Conservation (phyloP, 2,888 invertebrate species). For the Hymenopus coronatus region DNA sequence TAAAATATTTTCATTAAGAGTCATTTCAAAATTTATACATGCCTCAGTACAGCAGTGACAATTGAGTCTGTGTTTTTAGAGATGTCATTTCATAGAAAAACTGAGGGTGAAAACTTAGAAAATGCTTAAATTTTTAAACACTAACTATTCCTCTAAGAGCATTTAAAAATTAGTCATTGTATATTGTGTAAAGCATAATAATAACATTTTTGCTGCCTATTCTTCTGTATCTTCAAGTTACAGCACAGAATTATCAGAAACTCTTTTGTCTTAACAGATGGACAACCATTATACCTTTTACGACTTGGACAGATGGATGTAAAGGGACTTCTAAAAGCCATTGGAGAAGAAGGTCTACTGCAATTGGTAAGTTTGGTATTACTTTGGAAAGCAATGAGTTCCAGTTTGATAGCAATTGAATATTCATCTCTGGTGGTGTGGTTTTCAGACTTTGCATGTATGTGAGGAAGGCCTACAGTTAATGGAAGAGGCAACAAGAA, state of each 20-base stretch:
- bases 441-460: constrained; percentile 69
- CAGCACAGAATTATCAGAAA: background rate
- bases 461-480: constrained; percentile 88
- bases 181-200: too few relatives aligned
- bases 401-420: too few relatives aligned
- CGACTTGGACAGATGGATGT: constrained; percentile 93
- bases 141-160: too few relatives aligned
- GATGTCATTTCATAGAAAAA: too few relatives aligned
- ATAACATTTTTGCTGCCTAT: too few relatives aligned
- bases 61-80: too few relatives aligned
- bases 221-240: background rate
- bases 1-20: too few relatives aligned
- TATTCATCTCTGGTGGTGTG: background rate
- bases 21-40: too few relatives aligned
- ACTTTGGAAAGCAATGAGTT: background rate
- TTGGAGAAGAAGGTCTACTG: constrained; percentile 87
- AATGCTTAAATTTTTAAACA: too few relatives aligned
- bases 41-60: too few relatives aligned
- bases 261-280: constrained; percentile 55
- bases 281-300: constrained; percentile 83
- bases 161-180: too few relatives aligned
- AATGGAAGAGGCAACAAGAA: constrained; percentile 80
- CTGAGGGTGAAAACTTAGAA: too few relatives aligned
- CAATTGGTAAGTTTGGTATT: constrained; percentile 67
- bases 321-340: constrained; percentile 87